phyloP scores from a whole-genome alignment of 1,140 invertebrate genomes.

The Drosophila simulans region DNA sequence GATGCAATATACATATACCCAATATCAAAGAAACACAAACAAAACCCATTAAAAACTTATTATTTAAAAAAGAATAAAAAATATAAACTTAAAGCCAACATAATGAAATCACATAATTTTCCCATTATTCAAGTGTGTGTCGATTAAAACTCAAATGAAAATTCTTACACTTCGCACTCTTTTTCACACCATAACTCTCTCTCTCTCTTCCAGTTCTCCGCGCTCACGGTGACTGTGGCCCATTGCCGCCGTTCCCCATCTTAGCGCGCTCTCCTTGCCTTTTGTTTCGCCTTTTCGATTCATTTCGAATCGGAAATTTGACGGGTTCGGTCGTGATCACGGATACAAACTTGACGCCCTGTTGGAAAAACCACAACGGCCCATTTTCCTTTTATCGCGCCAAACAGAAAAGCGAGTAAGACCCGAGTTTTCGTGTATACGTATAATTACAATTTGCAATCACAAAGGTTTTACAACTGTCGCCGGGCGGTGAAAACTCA shows the following conservation, averaged over 20 bases:
- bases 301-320: background rate
- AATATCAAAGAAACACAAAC: no score
- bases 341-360: background rate
- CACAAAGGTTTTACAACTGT: slow-evolving; percentile 10
- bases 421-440: slow-evolving; percentile 11
- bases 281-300: background rate
- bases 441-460: background rate
- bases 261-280: background rate
- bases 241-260: background rate
- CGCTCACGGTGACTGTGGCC: background rate
- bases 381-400: slow-evolving; percentile 26
- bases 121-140: background rate
- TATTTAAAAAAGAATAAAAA: no score
- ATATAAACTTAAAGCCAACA: no score
- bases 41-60: no score
- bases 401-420: slow-evolving; percentile 19
- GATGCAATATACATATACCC: no score
- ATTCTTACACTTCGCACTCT: background rate
- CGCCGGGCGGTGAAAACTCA: slow-evolving; percentile 16
- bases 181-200: background rate
- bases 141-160: background rate
- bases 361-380: background rate
- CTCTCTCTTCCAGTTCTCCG: background rate
- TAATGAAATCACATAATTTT: no score
- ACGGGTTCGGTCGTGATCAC: slow-evolving; percentile 15